Base-by-base conservation (phyloP, 2,113 vertebrate genomes). In the Otis tarda region DNA sequence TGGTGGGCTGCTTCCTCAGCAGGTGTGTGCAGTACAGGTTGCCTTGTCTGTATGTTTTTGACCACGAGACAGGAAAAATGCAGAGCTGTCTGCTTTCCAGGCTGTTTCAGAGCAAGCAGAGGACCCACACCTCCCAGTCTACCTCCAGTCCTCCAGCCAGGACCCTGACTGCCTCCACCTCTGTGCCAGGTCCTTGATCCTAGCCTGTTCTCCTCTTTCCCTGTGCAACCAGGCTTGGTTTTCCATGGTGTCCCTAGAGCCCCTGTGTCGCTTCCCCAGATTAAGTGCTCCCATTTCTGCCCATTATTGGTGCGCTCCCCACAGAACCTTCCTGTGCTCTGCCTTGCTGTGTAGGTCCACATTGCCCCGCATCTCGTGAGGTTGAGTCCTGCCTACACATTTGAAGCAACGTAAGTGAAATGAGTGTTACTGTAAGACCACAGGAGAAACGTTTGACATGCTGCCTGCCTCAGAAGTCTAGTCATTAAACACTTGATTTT, bases 21-120 rank as follows among this genome's bases (percentile, higher is more conserved):
- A 70, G 59, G 37, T 0, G 0, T 2, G 20, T 0, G 0, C 57
- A 21, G 37, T 2, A 11, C 0, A 0, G 39, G 31, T 4, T 65
- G 52, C 30, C 53, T 49, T 35, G 30, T 60, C 39, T 49, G 13
- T 9, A 1, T 14, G 45, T 7, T 79, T 88, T 49, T 56, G 67
- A 47, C 53, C 19, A 19, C 0, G 4, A 39, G 47, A 17, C 1
- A 4, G 55, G 21, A 65, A 37, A 55, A 75, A 47, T 7, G 14
- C 11, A 14, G 70, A 68, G 24, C 75, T 37, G 20, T 4, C 85
- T 73, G 55, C 30, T 93, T 67, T 39, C 25, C 28, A 41, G 33
- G 37, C 33, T 35, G 30, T 28, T 83, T 68, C 25, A 49, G 35
- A 71, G 67, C 31, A 64, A 43, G n/a, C 0, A 0, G 39, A 84